These are phyloP conservation scores for Passerculus sandwichensis DNA, from an alignment of 2,797 vertebrate species.

Conservation along the genomic window DNA sequence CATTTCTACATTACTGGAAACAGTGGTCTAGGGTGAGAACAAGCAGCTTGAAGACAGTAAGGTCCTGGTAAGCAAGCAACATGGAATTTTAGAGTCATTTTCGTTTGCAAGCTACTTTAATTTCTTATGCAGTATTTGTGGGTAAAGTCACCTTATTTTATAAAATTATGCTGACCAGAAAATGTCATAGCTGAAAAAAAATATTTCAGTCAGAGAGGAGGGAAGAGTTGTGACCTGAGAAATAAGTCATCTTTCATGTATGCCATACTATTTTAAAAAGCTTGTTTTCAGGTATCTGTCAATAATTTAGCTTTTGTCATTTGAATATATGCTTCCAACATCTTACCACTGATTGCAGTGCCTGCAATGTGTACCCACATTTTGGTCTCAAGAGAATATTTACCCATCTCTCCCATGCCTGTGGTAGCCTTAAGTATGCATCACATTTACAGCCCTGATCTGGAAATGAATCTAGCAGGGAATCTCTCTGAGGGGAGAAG, in stretches of 20 bases:
- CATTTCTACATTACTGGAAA: not conserved
- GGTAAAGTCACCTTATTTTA: not conserved
- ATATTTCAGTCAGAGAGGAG: not conserved
- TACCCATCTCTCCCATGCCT: not conserved
- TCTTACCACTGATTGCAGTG: not conserved
- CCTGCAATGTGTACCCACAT: not conserved
- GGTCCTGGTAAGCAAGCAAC: not conserved
- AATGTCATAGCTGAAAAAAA: not conserved
- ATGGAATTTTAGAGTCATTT: not conserved
- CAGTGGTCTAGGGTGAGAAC: not conserved
- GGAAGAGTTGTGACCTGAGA: not conserved
- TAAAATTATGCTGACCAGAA: not conserved
- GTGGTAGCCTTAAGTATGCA: not conserved
- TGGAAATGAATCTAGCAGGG: not conserved
- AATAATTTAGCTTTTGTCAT: not conserved
- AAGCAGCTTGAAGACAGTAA: not conserved
- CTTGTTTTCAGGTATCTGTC: not conserved
- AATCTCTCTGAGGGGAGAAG: not conserved
- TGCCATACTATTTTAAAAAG: not conserved
- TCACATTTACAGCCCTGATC: not conserved
- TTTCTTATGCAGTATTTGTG: not conserved
- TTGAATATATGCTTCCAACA: not conserved
- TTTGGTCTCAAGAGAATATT: not conserved
- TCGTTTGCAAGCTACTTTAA: not conserved
- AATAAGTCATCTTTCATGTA: not conserved